A percentile compares a stretch with the other conserved stretches of the same genome.
phyloP scores from a whole-genome alignment of 2,797 vertebrate species.

The Typhlichthys eigenmanni region DNA sequence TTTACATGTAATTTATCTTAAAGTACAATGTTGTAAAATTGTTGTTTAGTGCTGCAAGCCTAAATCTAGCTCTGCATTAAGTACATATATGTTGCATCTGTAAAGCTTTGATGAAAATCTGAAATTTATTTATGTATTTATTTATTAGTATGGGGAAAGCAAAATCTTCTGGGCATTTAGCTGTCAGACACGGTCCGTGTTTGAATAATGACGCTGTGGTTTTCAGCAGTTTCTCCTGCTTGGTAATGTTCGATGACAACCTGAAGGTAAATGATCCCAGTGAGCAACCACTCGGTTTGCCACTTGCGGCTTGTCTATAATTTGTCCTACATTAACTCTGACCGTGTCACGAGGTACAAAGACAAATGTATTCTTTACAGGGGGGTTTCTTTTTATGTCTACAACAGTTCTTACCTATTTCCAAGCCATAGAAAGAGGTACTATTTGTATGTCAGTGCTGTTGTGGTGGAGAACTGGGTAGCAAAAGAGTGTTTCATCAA shows the following conservation, averaged over 20 bases:
- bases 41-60: background rate
- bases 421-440: background rate
- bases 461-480: slow-evolving; percentile 9
- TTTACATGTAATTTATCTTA: background rate
- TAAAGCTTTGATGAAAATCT: slow-evolving; percentile 12
- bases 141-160: slow-evolving; percentile 24
- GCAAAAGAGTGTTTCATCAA: no score
- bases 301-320: slow-evolving; percentile 59
- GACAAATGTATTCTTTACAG: slow-evolving; percentile 10
- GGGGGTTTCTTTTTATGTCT: slow-evolving; percentile 18
- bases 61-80: background rate
- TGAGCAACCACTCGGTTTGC: slow-evolving; percentile 47
- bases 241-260: slow-evolving; percentile 49
- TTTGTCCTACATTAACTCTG: slow-evolving; percentile 61
- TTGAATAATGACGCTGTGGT: slow-evolving; percentile 56
- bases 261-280: slow-evolving; percentile 69
- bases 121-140: background rate
- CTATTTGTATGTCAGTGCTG: background rate
- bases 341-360: slow-evolving; percentile 44
- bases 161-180: slow-evolving; percentile 51
- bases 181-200: slow-evolving; percentile 61
- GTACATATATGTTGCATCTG: slow-evolving; percentile 6
- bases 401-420: slow-evolving; percentile 10
- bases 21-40: no score
- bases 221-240: slow-evolving; percentile 52